These are phyloP conservation scores for Drosophila ezoana DNA, from an alignment of 2,888 invertebrate species.

Conservation along the genomic window DNA sequence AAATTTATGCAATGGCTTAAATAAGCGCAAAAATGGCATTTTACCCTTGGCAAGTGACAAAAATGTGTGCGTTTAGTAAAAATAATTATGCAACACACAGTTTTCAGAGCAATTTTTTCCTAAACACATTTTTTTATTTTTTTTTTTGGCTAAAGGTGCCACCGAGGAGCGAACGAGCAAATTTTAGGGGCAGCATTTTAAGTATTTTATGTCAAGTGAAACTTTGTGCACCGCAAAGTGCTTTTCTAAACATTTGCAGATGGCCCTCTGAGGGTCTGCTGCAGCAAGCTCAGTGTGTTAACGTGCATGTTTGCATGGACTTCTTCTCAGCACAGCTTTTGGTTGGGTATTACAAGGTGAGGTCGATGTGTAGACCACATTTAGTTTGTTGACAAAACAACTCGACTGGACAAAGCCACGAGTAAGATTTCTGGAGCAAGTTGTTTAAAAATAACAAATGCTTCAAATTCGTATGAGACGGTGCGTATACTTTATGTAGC, in stretches of 20 bases:
- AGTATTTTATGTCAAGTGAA: constrained; percentile 55
- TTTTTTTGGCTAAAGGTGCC: constrained; percentile 14
- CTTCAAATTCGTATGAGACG: constrained; percentile 1
- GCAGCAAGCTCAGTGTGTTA: constrained; percentile 38
- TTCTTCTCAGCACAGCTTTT: constrained; percentile 9
- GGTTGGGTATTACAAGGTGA: background rate
- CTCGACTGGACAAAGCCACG: background rate
- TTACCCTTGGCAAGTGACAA: constrained; percentile 70
- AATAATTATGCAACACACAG: constrained; percentile 69
- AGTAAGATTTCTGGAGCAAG: background rate
- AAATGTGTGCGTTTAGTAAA: constrained; percentile 59
- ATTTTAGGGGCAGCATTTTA: constrained; percentile 11
- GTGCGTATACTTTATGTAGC: constrained; percentile 38
- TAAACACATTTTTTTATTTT: background rate
- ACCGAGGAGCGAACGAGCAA: background rate
- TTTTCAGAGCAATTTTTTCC: constrained; percentile 22
- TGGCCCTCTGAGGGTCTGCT: constrained; percentile 36
- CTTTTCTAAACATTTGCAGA: constrained; percentile 58
- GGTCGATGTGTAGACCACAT: constrained; percentile 28
- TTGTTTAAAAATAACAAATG: background rate
- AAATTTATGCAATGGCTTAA: constrained; percentile 81
- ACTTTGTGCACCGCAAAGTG: constrained; percentile 56
- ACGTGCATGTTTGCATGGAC: constrained; percentile 28
- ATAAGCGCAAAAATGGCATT: constrained; percentile 78
- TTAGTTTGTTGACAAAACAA: constrained; percentile 28